Evolutionary conservation across 2,113 vertebrate genomes (phyloP), one percentile per base, ranked within the genome.

Genomic region (Callorhinus ursinus): DNA sequence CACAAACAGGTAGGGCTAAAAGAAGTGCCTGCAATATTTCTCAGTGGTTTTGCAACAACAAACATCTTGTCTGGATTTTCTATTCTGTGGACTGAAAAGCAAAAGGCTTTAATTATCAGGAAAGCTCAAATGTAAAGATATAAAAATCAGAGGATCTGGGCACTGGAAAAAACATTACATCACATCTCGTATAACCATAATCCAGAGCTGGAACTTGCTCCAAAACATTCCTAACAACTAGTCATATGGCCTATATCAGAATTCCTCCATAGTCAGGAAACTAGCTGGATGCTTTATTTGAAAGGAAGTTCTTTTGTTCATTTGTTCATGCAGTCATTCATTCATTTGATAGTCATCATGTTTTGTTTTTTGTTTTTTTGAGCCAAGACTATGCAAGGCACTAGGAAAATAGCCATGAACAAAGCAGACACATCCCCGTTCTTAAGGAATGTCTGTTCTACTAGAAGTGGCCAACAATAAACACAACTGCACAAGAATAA

Each of bases 31-130:
- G 67, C 71, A 97, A 63, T 98, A 87, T 93, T 96, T 97, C 95
- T 98, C 86, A n/a, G 83, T 88, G 89, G 46, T 96, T 98, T 83
- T 93, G 33, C 81, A 93, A 97, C 21, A 96, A 98, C 88, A 98
- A 74, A n/a, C 39, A 61, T 95, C 81, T 91, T 97, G 80, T 94
- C 95, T 94, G 24, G 0, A 95, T 90, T 90, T 85, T 74, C 49
- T 89, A 53, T 86, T 65, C 28, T 26, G 24, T 39, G 42, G 13
- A 94, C 31, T 22, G 72, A 98, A 59, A 88, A 97, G 39, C 83
- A 95, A 95, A 96, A 21, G 33, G 59, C 33, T 57, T 63, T 59
- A 63, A 69, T 53, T 18, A 46, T 77, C 33, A 89, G 53, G 76
- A 61, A 33, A 96, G 51, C 6, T 92, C 14, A 93, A 91, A 51